Evolutionary conservation across 2,113 vertebrate species (phyloP).

Genomic region (Siniperca chuatsi): DNA sequence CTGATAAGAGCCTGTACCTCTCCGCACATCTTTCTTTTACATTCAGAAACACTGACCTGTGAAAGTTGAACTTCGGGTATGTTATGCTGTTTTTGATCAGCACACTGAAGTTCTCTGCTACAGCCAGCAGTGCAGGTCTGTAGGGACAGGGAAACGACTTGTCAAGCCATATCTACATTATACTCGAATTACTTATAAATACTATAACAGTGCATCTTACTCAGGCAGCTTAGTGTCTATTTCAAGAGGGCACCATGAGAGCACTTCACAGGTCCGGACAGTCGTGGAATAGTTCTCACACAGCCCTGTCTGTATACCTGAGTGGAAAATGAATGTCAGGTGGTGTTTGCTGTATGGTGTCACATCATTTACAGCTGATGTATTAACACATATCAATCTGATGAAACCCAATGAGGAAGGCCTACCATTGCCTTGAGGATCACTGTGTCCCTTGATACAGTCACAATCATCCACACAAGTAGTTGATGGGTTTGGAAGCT

Average conservation of each 20-base stretch:
- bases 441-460: constrained; percentile 52
- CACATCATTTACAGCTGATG: background rate
- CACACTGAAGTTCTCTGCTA: constrained; percentile 92
- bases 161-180: background rate
- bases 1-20: background rate
- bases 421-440: constrained; percentile 64
- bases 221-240: constrained; percentile 76
- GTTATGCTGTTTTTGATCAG: constrained; percentile 93
- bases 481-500: constrained; percentile 63
- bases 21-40: background rate
- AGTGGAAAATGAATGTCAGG: background rate
- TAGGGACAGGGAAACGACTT: constrained; percentile 17
- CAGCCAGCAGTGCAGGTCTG: constrained; percentile 87
- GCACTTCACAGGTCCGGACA: constrained; percentile 81
- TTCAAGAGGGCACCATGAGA: constrained; percentile 84
- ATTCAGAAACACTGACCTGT: constrained; percentile 83
- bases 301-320: constrained; percentile 83
- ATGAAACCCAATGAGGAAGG: background rate
- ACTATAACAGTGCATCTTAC: constrained; percentile 77
- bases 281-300: constrained; percentile 78
- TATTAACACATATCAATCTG: background rate
- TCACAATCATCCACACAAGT: constrained; percentile 63
- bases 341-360: background rate
- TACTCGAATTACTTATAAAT: background rate
- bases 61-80: constrained; percentile 92